Base-by-base conservation (phyloP, 2,888 invertebrate species). In the Anoplius nigerrimus region DNA sequence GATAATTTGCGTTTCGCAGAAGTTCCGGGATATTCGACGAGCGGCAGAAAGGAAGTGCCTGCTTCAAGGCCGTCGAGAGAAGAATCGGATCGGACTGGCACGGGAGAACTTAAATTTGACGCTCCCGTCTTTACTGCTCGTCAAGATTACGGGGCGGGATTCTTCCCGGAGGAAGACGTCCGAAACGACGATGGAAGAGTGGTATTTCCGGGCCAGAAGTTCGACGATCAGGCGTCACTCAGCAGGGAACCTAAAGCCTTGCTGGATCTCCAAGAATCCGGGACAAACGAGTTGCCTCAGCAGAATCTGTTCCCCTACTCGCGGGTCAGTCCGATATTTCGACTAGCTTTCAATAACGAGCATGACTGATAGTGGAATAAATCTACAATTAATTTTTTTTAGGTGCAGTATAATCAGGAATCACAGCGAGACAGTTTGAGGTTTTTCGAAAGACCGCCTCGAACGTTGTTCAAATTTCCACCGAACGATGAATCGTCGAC, bases 91-190 rank as follows among this genome's bases (percentile, higher is more conserved):
- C 89, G 91, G 67, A 90, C 90, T 42, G 91, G 90, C 57, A 91
- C 90, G 2, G 91, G 90, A 46, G 89, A 91, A 77, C 82, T 91
- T 51, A 88, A 89, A 78, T 87, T 91, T 67, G 61, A 61, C 45
- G 6, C 13, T 11, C 2, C 24, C 2, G 4, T 56, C 52, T 22
- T 20, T 21, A 64, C 34, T 16, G 27, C 34, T 11, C 27, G 15
- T 6, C 61, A 53, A 48, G 20, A 64, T 45, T 21, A 65, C 8
- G 59, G 24, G 13, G 57, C 43, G 24, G 54, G 16, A 15, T 61
- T 56, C 22, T 65, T 66, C 16, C 59, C 62, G 2, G 54, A 34
- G n/a, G 60, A 64, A 54, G 51, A 46, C 34, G 52, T 22, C 45
- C 18, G 43, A 24, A 42, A 24, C 46, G 53, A 54, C 53, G n/a